These are phyloP conservation scores for Geotrupes spiniger DNA, from an alignment of 2,888 invertebrate species.

Conservation along the genomic window DNA sequence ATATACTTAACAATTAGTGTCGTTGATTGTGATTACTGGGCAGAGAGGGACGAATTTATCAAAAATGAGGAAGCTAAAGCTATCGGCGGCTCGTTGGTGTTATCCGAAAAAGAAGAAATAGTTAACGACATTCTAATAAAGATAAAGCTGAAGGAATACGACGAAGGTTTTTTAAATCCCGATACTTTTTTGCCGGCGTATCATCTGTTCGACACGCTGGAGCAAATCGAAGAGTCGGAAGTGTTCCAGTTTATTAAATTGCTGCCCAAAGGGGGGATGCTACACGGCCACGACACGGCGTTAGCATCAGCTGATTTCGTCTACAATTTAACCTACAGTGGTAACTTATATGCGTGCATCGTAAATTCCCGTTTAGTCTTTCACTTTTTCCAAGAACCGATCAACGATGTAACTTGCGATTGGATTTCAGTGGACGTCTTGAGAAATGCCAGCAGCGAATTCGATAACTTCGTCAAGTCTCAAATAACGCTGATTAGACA, in stretches of 20 bases:
- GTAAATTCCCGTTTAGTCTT: conserved; percentile 15
- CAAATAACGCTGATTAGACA: no score
- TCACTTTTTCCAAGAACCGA: no score
- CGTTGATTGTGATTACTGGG: no score
- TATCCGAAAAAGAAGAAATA: no score
- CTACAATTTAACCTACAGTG: no score
- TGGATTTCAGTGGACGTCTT: conserved; percentile 54
- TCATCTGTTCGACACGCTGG: no score
- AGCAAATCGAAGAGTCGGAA: conserved; percentile 59
- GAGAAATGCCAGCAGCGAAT: conserved; percentile 33
- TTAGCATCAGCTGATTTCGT: conserved; percentile 61
- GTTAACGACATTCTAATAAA: conserved; percentile 38
- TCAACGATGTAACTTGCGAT: conserved; percentile 22
- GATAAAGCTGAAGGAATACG: conserved; percentile 38
- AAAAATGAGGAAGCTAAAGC: no score
- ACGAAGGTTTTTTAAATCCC: conserved; percentile 35
- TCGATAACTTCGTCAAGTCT: conserved; percentile 36
- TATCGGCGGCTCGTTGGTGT: no score
- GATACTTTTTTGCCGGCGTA: no score
- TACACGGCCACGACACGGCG: conserved; percentile 68
- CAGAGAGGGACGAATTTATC: no score
- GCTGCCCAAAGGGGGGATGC: no score
- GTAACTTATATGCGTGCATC: conserved; percentile 60
- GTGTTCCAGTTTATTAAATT: conserved; percentile 67
- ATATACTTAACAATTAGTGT: no score